Base-by-base conservation (phyloP, 2,113 vertebrate species). In the Siniperca knerii region DNA sequence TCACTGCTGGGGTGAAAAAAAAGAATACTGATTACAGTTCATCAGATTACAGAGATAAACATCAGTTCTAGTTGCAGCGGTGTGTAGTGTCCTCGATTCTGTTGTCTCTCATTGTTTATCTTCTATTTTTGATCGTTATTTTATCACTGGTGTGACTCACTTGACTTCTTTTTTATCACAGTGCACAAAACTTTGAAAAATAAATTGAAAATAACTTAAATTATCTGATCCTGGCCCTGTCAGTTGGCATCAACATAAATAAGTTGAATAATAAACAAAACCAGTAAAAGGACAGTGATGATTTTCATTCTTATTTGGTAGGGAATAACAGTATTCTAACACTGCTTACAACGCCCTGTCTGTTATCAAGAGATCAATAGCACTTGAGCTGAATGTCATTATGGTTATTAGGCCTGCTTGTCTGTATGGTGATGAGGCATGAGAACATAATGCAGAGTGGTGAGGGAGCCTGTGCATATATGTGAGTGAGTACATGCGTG, bases 381-480 rank as follows among this genome's bases (percentile, higher is more conserved):
- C 89, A 92, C 92, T 92, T 87, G 87, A 92, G 87, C 81, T 89
- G 85, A 92, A 93, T 92, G 89, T 87, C 90, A 92, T 94, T 92
- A 91, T 89, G 86, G 86, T 91, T 91, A 92, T 92, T 85, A 92
- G 83, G 79, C 57, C 85, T 79, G 79, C 87, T 87, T 65, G 89
- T 85, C 77, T 85, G 81, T 81, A 85, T 90, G 91, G 50, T 90
- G 90, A 90, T 91, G 92, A 93, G 87, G 81, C 77, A 88, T 61
- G 60, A 91, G 89, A 65, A 77, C 88, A 90, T 91, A 90, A 93
- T 90, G 87, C 92, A 86, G 85, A 54, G 61, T 62, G 62, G 61
- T 42, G 57, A 44, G 66, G 42, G 71, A 20, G 76, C 55, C 40
- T 25, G 35, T 79, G 79, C 66, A 54, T 52, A 76, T 78, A 37